phyloP scores from a whole-genome alignment of 2,113 vertebrate species.

The Oxyruncus cristatus region DNA sequence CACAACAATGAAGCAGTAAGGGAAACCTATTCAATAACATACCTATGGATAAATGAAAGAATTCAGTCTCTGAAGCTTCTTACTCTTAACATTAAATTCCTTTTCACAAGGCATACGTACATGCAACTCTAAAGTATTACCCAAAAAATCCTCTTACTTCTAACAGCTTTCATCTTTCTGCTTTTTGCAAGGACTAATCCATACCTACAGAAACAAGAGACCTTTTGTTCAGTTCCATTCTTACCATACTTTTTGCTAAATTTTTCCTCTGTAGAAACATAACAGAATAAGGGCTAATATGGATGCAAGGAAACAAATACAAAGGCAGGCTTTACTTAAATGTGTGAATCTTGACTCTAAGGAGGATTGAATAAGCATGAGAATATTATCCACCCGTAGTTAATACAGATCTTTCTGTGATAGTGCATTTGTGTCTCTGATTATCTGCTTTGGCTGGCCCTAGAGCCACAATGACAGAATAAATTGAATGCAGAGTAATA shows the following conservation, averaged over 20 bases:
- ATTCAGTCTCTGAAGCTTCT: slow-evolving; percentile 1
- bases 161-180: slow-evolving; percentile 37
- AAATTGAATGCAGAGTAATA: not conserved
- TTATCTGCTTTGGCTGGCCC: not conserved
- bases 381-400: not conserved
- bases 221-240: slow-evolving; percentile 28
- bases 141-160: slow-evolving; percentile 30
- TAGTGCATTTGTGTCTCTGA: not conserved
- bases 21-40: not conserved
- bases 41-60: slow-evolving; percentile 23
- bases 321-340: not conserved
- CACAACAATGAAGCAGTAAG: not conserved
- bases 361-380: not conserved
- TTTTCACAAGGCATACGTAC: not conserved
- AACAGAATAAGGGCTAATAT: not conserved
- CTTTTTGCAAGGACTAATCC: slow-evolving; percentile 35
- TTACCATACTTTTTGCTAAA: not conserved
- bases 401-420: not conserved
- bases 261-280: not conserved
- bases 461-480: not conserved
- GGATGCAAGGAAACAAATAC: not conserved
- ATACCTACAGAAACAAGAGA: slow-evolving; percentile 41
- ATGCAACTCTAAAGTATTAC: slow-evolving; percentile 17
- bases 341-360: not conserved
- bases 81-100: slow-evolving; percentile 30